Conservation (phyloP, 2,888 invertebrate species). For the Meta bourneti region DNA sequence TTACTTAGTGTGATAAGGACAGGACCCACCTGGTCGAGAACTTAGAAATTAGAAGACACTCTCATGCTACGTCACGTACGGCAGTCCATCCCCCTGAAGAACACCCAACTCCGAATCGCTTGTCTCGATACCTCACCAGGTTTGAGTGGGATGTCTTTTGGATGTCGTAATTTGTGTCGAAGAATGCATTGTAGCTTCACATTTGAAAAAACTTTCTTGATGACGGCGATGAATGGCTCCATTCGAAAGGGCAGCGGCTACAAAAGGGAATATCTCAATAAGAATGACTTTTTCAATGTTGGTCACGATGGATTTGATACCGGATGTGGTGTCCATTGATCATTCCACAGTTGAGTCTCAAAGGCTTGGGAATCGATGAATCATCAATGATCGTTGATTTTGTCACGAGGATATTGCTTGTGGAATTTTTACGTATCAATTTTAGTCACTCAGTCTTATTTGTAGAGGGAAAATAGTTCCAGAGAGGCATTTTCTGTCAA, state of each 20-base stretch:
- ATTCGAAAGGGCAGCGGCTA: no score
- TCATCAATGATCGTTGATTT: no score
- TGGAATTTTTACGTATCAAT: no score
- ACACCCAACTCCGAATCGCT: not conserved
- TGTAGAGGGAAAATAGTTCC: no score
- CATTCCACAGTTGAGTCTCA: no score
- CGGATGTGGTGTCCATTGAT: not conserved
- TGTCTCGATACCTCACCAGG: not conserved
- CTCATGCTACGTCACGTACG: constrained; percentile 48
- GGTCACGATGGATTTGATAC: not conserved
- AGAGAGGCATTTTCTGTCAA: no score
- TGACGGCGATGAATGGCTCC: not conserved
- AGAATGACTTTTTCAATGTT: not conserved
- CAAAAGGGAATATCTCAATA: not conserved
- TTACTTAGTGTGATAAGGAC: constrained; percentile 49
- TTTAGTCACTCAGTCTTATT: no score
- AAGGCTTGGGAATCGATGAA: no score
- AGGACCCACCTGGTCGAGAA: constrained; percentile 55
- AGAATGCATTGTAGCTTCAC: not conserved
- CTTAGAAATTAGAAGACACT: constrained; percentile 4
- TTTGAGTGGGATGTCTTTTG: not conserved
- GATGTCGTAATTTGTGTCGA: not conserved
- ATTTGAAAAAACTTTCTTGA: not conserved
- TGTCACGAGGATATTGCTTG: no score
- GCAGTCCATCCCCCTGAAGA: not conserved